phyloP scores from a whole-genome alignment of 1,140 invertebrate genomes.

The Spodoptera litura region DNA sequence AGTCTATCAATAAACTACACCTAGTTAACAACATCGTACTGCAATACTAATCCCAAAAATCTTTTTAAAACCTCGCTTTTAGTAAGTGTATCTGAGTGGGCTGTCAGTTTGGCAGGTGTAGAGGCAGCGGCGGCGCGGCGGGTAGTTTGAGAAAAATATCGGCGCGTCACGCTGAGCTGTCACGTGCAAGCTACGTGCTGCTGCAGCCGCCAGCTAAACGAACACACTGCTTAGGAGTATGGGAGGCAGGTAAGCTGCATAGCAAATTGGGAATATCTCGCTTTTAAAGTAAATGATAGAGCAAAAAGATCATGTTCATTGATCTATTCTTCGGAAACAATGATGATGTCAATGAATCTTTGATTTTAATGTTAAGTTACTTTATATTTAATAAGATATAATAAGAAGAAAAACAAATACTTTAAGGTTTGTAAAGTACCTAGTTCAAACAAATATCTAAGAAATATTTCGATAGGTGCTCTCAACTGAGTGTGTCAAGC shows the following conservation, averaged over 20 bases:
- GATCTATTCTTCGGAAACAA: too few relatives aligned
- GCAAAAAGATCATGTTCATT: too few relatives aligned
- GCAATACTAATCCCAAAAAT: neutral
- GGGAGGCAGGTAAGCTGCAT: neutral
- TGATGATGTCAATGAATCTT: too few relatives aligned
- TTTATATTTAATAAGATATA: too few relatives aligned
- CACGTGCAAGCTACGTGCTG: slow-evolving; percentile 54
- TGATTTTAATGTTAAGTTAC: too few relatives aligned
- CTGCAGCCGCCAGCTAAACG: neutral
- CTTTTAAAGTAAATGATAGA: too few relatives aligned
- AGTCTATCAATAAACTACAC: too few relatives aligned
- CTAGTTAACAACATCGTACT: neutral
- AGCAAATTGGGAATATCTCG: neutral
- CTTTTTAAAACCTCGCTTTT: neutral
- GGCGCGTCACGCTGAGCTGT: slow-evolving; percentile 50
- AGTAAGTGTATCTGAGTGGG: slow-evolving; percentile 43
- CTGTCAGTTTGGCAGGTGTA: slow-evolving; percentile 56
- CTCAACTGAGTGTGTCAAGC: too few relatives aligned
- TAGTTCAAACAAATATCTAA: too few relatives aligned
- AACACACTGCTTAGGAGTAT: slow-evolving; percentile 10
- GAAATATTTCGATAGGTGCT: too few relatives aligned
- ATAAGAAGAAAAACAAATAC: too few relatives aligned
- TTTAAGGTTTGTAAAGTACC: too few relatives aligned
- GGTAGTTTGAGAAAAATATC: slow-evolving; percentile 63
- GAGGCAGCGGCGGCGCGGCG: slow-evolving; percentile 1